Evolutionary conservation across 2,797 vertebrate species (phyloP).

Genomic region (Acrocephalus scirpaceus): DNA sequence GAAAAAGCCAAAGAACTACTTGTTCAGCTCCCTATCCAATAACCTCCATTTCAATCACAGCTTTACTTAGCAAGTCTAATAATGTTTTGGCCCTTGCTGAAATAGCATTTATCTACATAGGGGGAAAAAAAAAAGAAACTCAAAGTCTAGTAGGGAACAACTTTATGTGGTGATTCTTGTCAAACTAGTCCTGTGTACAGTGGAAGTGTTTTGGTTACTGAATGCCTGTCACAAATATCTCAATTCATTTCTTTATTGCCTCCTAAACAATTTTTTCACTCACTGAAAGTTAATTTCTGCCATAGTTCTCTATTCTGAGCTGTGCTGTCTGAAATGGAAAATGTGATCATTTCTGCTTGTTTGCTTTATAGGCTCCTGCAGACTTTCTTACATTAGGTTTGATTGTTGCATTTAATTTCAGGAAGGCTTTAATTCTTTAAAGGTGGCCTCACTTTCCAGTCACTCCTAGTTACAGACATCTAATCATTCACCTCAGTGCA

Average conservation of each 20-base stretch:
- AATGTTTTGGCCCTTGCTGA: background rate
- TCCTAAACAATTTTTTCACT: background rate
- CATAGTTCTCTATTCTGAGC: background rate
- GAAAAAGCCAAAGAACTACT: background rate
- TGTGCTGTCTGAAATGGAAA: background rate
- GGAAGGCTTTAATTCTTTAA: constrained; percentile 55
- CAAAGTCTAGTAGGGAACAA: background rate
- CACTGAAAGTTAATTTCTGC: background rate
- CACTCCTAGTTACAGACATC: constrained; percentile 43
- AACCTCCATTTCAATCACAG: background rate
- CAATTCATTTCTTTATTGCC: background rate
- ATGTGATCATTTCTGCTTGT: background rate
- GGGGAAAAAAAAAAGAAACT: background rate
- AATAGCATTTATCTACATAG: background rate
- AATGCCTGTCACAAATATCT: background rate
- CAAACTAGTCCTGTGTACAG: background rate
- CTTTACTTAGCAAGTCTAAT: background rate
- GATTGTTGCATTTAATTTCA: constrained; percentile 50
- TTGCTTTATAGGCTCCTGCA: background rate
- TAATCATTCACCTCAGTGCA: constrained; percentile 62
- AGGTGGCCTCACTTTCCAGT: constrained; percentile 34
- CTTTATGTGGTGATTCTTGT: background rate
- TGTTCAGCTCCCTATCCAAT: background rate
- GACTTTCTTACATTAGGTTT: background rate
- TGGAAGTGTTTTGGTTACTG: background rate